Evolutionary conservation across 92 coral and sea anemone genomes (phyloP).

Genomic region (Siderastrea siderea): DNA sequence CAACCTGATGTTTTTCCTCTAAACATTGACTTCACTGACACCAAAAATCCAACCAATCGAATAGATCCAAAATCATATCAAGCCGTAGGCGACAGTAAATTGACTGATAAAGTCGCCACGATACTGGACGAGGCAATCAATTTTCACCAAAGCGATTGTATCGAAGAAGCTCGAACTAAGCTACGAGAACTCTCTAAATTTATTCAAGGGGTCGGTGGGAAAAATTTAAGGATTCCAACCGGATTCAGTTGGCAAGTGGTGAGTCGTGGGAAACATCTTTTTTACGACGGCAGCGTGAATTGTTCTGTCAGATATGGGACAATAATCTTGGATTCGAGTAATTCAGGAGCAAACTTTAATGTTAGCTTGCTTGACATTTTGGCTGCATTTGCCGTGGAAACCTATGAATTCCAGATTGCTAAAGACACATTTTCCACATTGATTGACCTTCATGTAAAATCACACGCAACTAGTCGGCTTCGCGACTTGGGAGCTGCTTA

Average conservation of each 20-base stretch:
- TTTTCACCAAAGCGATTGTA: neutral
- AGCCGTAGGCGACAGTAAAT: neutral
- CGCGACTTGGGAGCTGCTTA: conserved; percentile 24
- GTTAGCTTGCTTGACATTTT: neutral
- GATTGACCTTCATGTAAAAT: neutral
- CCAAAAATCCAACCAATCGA: neutral
- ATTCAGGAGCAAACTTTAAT: conserved; percentile 3
- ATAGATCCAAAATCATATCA: neutral
- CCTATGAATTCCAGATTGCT: conserved; percentile 20
- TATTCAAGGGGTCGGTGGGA: neutral
- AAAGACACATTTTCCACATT: neutral
- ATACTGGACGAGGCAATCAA: conserved; percentile 19
- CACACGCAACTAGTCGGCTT: neutral
- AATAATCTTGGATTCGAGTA: conserved; percentile 15
- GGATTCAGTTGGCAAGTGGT: neutral
- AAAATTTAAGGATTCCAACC: neutral
- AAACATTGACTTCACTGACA: no score
- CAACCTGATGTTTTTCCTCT: no score
- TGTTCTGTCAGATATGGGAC: conserved; percentile 33
- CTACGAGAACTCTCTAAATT: neutral
- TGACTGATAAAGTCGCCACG: neutral
- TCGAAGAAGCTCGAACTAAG: neutral
- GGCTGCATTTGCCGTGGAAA: neutral
- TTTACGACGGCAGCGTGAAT: neutral
- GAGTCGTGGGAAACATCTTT: neutral